These are phyloP conservation scores for Lipophrys pholis DNA, from an alignment of 2,113 vertebrate species.

Conservation along the genomic window DNA sequence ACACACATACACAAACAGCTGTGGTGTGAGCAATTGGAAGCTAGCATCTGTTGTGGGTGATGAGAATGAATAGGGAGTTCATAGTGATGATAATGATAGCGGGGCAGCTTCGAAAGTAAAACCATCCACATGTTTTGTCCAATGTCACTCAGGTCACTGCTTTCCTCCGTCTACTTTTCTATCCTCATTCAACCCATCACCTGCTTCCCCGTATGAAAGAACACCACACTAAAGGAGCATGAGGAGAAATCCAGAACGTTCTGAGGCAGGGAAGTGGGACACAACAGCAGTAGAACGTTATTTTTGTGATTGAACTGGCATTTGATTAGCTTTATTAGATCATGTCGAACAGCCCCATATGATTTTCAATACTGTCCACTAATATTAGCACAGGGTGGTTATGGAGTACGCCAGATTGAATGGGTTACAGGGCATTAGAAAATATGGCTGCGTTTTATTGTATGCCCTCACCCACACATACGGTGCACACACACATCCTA, in stretches of 20 bases:
- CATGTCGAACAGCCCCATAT: slow-evolving; percentile 45
- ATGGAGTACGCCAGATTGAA: slow-evolving; percentile 59
- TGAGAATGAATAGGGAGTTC: slow-evolving; percentile 76
- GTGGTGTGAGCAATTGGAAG: slow-evolving; percentile 73
- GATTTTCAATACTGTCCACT: slow-evolving; percentile 55
- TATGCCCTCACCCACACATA: slow-evolving; percentile 56
- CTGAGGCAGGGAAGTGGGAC: neutral
- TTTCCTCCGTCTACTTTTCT: slow-evolving; percentile 41
- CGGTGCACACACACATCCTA: slow-evolving; percentile 46
- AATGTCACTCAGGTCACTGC: slow-evolving; percentile 79
- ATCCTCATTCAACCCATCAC: slow-evolving; percentile 47
- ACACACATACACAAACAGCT: slow-evolving; percentile 42
- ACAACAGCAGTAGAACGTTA: neutral
- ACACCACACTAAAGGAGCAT: slow-evolving; percentile 6
- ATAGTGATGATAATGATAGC: slow-evolving; percentile 74
- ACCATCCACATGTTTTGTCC: slow-evolving; percentile 72
- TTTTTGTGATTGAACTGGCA: slow-evolving; percentile 17
- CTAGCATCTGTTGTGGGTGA: slow-evolving; percentile 81
- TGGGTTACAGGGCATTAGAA: slow-evolving; percentile 61
- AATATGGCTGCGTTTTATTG: slow-evolving; percentile 52
- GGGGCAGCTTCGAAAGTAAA: slow-evolving; percentile 76
- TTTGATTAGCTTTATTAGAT: slow-evolving; percentile 59
- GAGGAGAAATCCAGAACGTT: slow-evolving; percentile 4
- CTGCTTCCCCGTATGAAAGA: neutral
- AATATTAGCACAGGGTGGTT: slow-evolving; percentile 55